Base-by-base conservation (phyloP, 2,113 vertebrate species). In the Myotis lucifugus region DNA sequence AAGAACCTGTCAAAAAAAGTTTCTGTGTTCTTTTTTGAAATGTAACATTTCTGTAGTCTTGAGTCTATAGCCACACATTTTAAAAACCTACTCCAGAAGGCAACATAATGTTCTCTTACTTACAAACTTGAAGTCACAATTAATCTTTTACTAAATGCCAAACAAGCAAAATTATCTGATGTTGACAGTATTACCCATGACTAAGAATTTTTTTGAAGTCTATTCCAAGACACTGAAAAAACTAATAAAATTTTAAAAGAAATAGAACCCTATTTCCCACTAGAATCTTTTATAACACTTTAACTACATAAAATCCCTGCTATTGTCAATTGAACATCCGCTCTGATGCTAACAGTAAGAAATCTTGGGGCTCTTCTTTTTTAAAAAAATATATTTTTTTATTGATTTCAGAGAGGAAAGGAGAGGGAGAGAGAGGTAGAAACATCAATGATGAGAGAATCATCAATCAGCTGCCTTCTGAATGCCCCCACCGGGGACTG, bases 51-150 rank as follows among this genome's bases (percentile, higher is more conserved):
- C 66, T 82, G 42, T 94, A 23, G 27, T 81, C 46, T 78, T 76
- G n/a, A 91, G 90, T 90, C 67, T 92, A 52, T 14, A 46, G 17
- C 6, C 54, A 48, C 50, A 90, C n/a, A 74, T 76, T 90, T 91
- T 78, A 94, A 46, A 81, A 72, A 76, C 2, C n/a, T 14, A 76
- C 34, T 8, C 34, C 11, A 5, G 32, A 81, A 27, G 21, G 84
- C 17, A 86, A 34, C 7, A 70, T 27, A 59, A 5, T 52, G 2
- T 66, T 70, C 6, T 81, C 40, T 56, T 79, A 56, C 14, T 88
- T 82, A 86, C 66, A 91, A 79, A 96, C 91, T 74, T 70, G 14
- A 77, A 37, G 40, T 93, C 29, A 77, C 32, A 72, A 92, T 74
- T 74, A 72, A 93, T 66, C 29, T 78, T 95, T 21, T 46, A 87